Conservation (phyloP, 2,888 invertebrate genomes). For the Cataglyphis rosenhaueri region DNA sequence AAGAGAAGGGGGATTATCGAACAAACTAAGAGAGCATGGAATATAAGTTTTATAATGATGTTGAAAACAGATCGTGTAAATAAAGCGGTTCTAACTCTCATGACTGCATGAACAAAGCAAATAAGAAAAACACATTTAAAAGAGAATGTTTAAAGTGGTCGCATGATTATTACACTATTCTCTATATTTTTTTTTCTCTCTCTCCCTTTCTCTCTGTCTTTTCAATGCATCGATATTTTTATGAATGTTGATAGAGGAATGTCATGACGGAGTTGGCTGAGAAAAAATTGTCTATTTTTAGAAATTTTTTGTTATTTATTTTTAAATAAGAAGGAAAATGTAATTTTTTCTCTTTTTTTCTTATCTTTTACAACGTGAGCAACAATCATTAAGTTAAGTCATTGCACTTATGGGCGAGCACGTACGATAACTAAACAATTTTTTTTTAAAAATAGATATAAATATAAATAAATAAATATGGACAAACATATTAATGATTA, state of each 20-base stretch:
- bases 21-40: conserved; percentile 14
- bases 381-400: background rate
- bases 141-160: background rate
- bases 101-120: background rate
- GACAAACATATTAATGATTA: conserved; percentile 11
- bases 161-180: background rate
- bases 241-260: background rate
- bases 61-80: conserved; percentile 11
- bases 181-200: background rate
- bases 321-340: background rate
- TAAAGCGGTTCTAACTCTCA: conserved; percentile 14
- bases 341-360: background rate
- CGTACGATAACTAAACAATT: background rate
- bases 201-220: background rate
- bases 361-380: background rate
- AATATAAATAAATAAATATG: too few species aligned
- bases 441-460: background rate
- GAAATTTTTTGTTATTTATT: background rate
- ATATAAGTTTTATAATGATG: conserved; percentile 32
- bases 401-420: background rate
- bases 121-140: background rate
- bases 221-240: background rate
- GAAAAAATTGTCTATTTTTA: background rate
- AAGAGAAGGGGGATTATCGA: conserved; percentile 24
- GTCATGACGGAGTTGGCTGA: background rate